Conservation (phyloP, 1,140 invertebrate genomes). For the Zaprionus tsacasi region DNA sequence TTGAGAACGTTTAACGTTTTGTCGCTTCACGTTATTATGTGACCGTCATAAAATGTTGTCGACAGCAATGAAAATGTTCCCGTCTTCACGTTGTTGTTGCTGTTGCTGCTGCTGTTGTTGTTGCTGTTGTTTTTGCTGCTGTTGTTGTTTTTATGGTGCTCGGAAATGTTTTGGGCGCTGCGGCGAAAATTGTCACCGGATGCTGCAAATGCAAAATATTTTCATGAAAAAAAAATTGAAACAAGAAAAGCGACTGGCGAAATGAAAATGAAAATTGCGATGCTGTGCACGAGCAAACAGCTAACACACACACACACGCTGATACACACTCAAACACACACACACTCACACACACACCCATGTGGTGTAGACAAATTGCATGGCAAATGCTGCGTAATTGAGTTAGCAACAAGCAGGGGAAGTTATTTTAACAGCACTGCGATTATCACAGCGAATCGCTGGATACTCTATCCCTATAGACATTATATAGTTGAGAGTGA, state of each 20-base stretch:
- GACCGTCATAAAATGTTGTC: conserved; percentile 76
- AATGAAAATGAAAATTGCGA: conserved; percentile 74
- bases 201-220: conserved; percentile 83
- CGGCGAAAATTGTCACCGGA: conserved; percentile 63
- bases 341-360: neutral
- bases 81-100: neutral
- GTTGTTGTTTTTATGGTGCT: conserved; percentile 58
- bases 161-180: conserved; percentile 53
- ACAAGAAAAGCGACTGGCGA: conserved; percentile 29
- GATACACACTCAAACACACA: conserved; percentile 12
- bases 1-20: conserved; percentile 50
- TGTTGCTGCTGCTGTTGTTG: conserved; percentile 24
- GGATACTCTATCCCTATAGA: conserved; percentile 9
- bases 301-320: neutral
- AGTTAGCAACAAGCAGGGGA: conserved; percentile 63
- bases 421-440: conserved; percentile 5
- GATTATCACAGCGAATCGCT: conserved; percentile 6
- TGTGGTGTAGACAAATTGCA: conserved; percentile 43
- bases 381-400: conserved; percentile 74
- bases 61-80: conserved; percentile 38
- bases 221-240: conserved; percentile 58
- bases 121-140: conserved; percentile 30
- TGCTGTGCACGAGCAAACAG: conserved; percentile 16
- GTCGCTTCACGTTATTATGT: conserved; percentile 64
- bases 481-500: too few species aligned